These are phyloP conservation scores for Cactoblastis cactorum DNA, from an alignment of 2,888 invertebrate genomes.

Conservation along the genomic window DNA sequence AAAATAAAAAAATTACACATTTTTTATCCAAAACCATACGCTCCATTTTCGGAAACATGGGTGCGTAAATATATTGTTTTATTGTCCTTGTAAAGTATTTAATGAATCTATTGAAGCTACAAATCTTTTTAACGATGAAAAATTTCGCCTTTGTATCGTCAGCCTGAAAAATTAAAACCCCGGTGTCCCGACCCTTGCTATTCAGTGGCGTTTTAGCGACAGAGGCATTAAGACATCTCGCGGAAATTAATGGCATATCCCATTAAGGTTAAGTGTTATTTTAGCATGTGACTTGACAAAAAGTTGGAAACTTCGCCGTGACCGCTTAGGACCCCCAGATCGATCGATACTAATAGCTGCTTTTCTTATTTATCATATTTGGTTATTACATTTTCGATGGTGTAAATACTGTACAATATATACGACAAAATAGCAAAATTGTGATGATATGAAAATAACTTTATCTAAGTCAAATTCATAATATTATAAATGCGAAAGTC, in stretches of 20 bases:
- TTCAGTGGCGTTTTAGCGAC: constrained; percentile 49
- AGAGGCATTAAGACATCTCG: constrained; percentile 60
- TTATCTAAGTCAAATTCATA: no score
- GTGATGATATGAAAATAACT: no score
- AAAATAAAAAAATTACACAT: no score
- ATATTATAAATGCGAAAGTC: no score
- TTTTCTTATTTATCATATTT: background rate
- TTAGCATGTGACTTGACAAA: constrained; percentile 64
- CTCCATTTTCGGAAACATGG: no score
- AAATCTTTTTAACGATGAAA: background rate
- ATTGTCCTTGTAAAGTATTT: background rate
- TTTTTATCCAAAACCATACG: no score
- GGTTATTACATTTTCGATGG: background rate
- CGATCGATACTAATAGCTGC: background rate
- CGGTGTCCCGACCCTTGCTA: constrained; percentile 42
- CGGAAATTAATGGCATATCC: constrained; percentile 59
- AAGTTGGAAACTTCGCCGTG: constrained; percentile 46
- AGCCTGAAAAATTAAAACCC: constrained; percentile 32
- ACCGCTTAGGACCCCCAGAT: constrained; percentile 16
- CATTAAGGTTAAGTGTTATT: constrained; percentile 70
- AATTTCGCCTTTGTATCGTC: background rate
- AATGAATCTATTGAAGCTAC: background rate
- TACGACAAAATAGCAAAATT: no score
- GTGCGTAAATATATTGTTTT: background rate
- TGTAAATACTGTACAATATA: no score